Conservation (phyloP, 2,113 vertebrate species). For the Rhadina sibilatrix region DNA sequence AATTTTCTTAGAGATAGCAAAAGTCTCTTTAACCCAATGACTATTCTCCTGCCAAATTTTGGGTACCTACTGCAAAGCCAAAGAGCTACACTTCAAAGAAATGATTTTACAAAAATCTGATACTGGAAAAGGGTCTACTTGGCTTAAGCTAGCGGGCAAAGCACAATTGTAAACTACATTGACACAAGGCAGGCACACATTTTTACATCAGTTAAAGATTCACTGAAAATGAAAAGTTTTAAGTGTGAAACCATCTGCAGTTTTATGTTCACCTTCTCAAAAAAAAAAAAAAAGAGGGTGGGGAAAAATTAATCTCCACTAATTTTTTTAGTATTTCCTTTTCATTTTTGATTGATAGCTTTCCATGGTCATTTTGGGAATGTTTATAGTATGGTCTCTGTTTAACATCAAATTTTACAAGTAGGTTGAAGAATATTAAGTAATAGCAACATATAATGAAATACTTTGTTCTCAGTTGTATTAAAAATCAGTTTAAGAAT, state of each 20-base stretch:
- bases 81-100: background rate
- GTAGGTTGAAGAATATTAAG: background rate
- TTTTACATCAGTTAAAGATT: background rate
- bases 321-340: background rate
- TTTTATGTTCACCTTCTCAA: background rate
- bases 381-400: background rate
- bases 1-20: background rate
- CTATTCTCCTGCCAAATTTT: background rate
- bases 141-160: background rate
- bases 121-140: background rate
- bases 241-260: background rate
- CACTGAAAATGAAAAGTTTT: background rate
- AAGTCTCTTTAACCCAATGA: background rate
- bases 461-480: background rate
- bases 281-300: rapidly evolving
- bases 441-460: background rate
- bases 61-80: background rate
- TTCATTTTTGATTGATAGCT: background rate
- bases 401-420: background rate
- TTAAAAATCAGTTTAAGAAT: background rate
- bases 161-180: background rate
- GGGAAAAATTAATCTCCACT: background rate
- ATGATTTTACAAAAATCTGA: background rate
- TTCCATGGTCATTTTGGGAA: background rate
- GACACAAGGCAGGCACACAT: background rate